Base-by-base conservation (phyloP, 1,140 invertebrate genomes). In the Streblospio benedicti region DNA sequence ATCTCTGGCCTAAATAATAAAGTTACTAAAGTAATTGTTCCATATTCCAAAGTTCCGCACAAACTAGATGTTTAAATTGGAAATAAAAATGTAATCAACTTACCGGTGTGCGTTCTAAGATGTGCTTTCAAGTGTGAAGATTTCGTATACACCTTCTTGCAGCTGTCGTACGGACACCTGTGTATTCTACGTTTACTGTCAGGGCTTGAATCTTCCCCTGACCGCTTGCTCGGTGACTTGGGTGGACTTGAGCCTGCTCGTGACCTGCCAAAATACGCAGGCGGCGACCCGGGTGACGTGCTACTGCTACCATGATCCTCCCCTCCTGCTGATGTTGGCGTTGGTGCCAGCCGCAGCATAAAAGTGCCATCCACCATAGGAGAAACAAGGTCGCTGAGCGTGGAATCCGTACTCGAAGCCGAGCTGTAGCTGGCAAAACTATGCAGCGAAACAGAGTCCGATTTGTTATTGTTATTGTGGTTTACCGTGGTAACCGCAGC, bases 91-190 rank as follows among this genome's bases (percentile, higher is more conserved):
- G 5, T 3, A 23, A 33, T 32, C 44, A 30, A 65, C 82, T 86
- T 83, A 97, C 94, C 94, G 81, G 93, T 97, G 75, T 98, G 94
- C 78, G 96, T 94, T 73, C 95, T 83, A 79, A 97, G 91, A 81
- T 98, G 95, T 56, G 94, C 94, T 80, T 97, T 98, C 12, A 98
- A 83, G 80, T 98, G 95, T 65, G 93, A 97, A 80, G 91, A 95
- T 83, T 98, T 98, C 47, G 94, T 98, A 80, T 98, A 98, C 43
- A 97, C 93, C 82, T 98, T 98, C 69, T 87, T 88, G 80, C 95
- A 98, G 71, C 93, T 93, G 91, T 83, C 84, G 30, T 90, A 90
- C 65, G 90, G 89, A 76, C 90, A 93, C 69, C 86, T 83, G 78
- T 90, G 88, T 54, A 74, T 70, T 33, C 74, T 45, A 25, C 73